Base-by-base conservation (phyloP, 2,888 invertebrate genomes). In the Drosophila kanekoi region DNA sequence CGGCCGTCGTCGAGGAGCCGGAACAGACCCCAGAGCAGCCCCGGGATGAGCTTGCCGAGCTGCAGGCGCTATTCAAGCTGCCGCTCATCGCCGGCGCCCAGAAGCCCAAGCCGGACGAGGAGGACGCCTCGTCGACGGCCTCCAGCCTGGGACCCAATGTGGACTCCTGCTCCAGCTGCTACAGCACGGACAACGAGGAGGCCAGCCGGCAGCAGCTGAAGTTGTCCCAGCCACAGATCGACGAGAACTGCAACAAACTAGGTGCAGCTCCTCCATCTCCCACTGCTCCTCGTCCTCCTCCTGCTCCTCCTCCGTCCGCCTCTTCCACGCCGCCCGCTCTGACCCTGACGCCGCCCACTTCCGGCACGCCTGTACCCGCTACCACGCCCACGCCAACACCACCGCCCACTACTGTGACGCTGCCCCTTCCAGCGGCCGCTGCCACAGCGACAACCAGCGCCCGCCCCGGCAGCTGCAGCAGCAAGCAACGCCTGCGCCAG, bases 91-190 rank as follows among this genome's bases (percentile, higher is more conserved):
- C 16, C 6, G 4, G 20, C 20, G 81, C 80, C 5, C 73, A 66
- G 32, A 81, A 78, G n/a, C 74, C 75, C 13, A 54, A 45, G 0
- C 51, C 53, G 20, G 85, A 65, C 0, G 89, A 81, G 5, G 85
- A 85, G 13, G 81, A 73, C 3, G 82, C 61, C 32, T 91, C 91
- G 76, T 95, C 95, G 84, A 87, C 89, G 49, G 93, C 95, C 41
- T 95, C 95, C 0, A 96, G 96, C 84, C 93, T 95, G 18, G 95
- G 95, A 53, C 95, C 95, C 14, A 94, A 95, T 74, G 93, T 95
- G 28, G 95, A 96, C 92, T 95, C 95, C 37, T 93, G 94, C 57
- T 93, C 94, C 60, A 94, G 94, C 79, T 95, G 94, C 41, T 92
- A 94, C 48, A 94, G 94, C 53, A 90, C 92, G 2, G 93, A 92